Percentiles rank a stretch among this genome's conserved stretches.
phyloP scores from a whole-genome alignment of 2,797 vertebrate species.

The Alca torda region DNA sequence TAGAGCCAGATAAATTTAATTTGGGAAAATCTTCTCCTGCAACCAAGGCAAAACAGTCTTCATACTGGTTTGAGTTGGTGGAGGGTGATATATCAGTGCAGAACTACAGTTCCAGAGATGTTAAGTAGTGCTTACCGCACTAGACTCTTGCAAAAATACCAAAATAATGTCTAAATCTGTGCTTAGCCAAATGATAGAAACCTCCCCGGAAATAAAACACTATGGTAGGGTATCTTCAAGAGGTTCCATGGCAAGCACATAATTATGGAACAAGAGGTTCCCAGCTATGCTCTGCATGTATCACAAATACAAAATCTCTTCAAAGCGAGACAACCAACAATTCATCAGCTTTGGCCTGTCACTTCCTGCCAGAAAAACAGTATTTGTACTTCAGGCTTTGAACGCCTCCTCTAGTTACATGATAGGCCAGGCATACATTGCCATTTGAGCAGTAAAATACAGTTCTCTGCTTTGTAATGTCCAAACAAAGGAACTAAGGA shows the following conservation, averaged over 20 bases:
- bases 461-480: background rate
- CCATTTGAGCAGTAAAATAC: background rate
- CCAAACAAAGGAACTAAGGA: background rate
- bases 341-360: background rate
- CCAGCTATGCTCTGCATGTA: background rate
- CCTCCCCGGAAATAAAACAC: background rate
- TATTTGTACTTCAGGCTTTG: background rate
- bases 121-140: background rate
- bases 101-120: background rate
- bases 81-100: background rate
- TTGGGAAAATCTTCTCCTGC: background rate
- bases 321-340: background rate
- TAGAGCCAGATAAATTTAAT: background rate
- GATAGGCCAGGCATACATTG: background rate
- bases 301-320: background rate
- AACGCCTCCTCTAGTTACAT: background rate
- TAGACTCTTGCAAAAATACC: background rate
- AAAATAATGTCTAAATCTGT: background rate
- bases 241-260: accelerated
- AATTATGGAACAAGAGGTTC: background rate
- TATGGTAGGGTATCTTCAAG: background rate
- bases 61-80: background rate
- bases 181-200: background rate
- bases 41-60: background rate
- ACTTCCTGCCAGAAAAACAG: background rate